Evolutionary conservation across 2,888 invertebrate genomes (phyloP).

Genomic region (Periphyllus acericola): DNA sequence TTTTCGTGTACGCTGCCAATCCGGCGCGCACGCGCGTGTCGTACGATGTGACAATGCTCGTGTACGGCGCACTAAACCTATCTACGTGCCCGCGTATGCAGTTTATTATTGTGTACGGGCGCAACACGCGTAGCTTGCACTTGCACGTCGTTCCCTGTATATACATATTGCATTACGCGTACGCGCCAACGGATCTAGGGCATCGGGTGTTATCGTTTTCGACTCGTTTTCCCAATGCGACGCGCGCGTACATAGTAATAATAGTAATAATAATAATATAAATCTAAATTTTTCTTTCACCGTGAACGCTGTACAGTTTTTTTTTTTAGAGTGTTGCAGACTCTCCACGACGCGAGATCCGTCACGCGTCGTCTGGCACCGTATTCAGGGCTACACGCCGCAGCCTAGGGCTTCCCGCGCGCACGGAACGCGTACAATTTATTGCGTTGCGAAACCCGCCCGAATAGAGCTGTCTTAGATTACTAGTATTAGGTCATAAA

Average conservation of each 20-base stretch:
- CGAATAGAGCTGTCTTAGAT: too few species aligned
- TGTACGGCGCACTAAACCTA: neutral
- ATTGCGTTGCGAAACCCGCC: too few species aligned
- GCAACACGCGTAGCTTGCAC: neutral
- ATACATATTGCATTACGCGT: neutral
- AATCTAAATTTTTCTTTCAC: too few species aligned
- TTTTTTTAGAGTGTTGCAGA: too few species aligned
- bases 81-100: neutral
- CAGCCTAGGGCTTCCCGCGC: too few species aligned
- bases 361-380: conserved; percentile 5
- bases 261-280: too few species aligned
- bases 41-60: conserved; percentile 20
- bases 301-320: too few species aligned
- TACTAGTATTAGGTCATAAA: too few species aligned
- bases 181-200: neutral
- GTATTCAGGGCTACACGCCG: too few species aligned
- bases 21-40: neutral
- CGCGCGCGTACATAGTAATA: neutral
- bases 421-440: too few species aligned
- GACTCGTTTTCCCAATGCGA: neutral
- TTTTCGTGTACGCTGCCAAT: neutral
- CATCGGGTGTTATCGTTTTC: conserved; percentile 7
- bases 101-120: neutral
- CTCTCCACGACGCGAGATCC: neutral
- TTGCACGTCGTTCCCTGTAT: too few species aligned